Evolutionary conservation across 2,113 vertebrate species (phyloP).

Genomic region (Caracal caracal): DNA sequence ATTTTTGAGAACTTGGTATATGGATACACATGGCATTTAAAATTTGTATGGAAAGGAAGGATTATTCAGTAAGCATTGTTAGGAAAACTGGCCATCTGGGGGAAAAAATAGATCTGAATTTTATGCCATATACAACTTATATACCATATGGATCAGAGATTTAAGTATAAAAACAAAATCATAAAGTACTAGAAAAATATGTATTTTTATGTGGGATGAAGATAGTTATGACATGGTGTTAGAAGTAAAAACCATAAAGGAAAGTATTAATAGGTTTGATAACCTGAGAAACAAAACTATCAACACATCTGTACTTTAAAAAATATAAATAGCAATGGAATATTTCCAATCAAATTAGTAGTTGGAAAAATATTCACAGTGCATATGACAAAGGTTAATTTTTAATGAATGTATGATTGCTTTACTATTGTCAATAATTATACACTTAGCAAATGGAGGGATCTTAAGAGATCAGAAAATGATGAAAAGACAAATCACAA

Average conservation of each 20-base stretch:
- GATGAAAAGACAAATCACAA: neutral
- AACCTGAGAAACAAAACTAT: neutral
- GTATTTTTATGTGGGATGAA: neutral
- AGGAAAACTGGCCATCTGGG: slow-evolving; percentile 22
- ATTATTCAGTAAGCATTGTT: slow-evolving; percentile 5
- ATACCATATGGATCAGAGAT: neutral
- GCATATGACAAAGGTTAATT: neutral
- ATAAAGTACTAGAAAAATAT: slow-evolving; percentile 16
- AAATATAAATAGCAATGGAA: neutral
- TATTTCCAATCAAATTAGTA: neutral
- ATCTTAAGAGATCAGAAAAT: slow-evolving; percentile 50
- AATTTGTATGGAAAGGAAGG: slow-evolving; percentile 25
- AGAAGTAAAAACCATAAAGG: slow-evolving; percentile 25
- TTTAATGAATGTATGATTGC: neutral
- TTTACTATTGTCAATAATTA: slow-evolving; percentile 12
- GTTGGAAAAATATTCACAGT: neutral
- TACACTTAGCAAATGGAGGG: neutral
- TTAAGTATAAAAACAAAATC: slow-evolving; percentile 55
- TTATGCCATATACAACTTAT: slow-evolving; percentile 29
- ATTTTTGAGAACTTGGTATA: neutral
- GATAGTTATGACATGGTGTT: neutral
- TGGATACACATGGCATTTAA: slow-evolving; percentile 25
- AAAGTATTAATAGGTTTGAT: slow-evolving; percentile 13
- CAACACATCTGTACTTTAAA: neutral
- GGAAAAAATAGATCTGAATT: slow-evolving; percentile 22